Conservation (phyloP, 2,113 vertebrate species). For the Xenotilapia caudafasciata region DNA sequence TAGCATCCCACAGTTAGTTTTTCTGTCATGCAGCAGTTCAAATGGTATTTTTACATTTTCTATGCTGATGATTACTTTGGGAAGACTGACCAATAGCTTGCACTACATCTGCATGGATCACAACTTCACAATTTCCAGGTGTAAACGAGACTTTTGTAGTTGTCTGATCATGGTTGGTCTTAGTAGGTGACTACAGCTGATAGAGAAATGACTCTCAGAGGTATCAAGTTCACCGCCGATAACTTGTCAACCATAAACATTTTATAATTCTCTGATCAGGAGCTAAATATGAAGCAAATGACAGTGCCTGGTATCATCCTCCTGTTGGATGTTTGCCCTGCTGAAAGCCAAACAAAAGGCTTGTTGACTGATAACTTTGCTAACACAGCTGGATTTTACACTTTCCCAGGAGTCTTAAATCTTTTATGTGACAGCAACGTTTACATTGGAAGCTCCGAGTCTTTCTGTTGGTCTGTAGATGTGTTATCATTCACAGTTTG, state of each 20-base stretch:
- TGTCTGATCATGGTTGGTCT: background rate
- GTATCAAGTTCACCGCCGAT: background rate
- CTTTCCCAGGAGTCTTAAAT: background rate
- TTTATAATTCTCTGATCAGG: background rate
- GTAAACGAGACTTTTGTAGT: background rate
- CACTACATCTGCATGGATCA: background rate
- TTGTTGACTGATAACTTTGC: background rate
- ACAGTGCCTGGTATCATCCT: background rate
- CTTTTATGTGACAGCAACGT: background rate
- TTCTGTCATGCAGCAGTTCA: background rate
- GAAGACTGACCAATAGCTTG: background rate
- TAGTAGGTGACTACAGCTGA: background rate
- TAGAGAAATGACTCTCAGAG: background rate
- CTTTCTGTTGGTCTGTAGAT: background rate
- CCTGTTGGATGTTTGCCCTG: background rate
- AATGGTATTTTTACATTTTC: background rate
- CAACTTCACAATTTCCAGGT: background rate
- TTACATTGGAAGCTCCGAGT: background rate
- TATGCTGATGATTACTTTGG: background rate
- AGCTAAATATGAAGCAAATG: background rate
- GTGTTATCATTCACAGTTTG: background rate
- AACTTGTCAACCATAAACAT: background rate
- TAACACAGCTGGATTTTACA: background rate
- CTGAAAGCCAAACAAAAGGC: background rate
- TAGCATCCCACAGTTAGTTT: rapidly evolving